Evolutionary conservation across 1,140 invertebrate species (phyloP).

Genomic region (Ctenoplectra terminalis): DNA sequence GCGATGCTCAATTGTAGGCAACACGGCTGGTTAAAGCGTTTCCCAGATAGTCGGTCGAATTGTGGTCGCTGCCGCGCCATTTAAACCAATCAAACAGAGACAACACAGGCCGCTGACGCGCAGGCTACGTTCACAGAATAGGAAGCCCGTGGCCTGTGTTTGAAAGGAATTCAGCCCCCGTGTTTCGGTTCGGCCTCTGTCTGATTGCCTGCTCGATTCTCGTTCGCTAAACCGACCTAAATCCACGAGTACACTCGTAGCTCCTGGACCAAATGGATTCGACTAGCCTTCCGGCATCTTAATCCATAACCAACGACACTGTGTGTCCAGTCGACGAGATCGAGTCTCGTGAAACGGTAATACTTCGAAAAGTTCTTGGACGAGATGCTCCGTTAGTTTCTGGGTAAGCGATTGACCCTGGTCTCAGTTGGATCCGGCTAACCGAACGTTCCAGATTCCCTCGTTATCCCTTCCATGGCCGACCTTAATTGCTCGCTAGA

Average conservation of each 20-base stretch:
- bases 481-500: conserved; percentile 15
- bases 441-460: conserved; percentile 28
- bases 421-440: neutral
- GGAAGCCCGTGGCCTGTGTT: conserved; percentile 36
- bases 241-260: conserved; percentile 21
- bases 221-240: conserved; percentile 46
- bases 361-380: neutral
- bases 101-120: conserved; percentile 36
- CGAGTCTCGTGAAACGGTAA: neutral
- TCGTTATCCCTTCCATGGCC: conserved; percentile 18
- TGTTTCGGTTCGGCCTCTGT: conserved; percentile 37
- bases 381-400: neutral
- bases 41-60: conserved; percentile 61
- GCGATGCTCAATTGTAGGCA: conserved; percentile 54
- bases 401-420: conserved; percentile 16
- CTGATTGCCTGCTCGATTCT: conserved; percentile 51
- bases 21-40: conserved; percentile 61
- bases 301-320: conserved; percentile 58
- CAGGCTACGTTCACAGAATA: conserved; percentile 41
- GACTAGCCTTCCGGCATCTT: conserved; percentile 39
- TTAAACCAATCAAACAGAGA: conserved; percentile 67
- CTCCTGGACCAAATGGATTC: neutral
- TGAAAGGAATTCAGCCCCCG: conserved; percentile 55
- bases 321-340: neutral
- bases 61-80: conserved; percentile 61